Base-by-base conservation (phyloP, 2,113 vertebrate species). In the Centropus unirufus region DNA sequence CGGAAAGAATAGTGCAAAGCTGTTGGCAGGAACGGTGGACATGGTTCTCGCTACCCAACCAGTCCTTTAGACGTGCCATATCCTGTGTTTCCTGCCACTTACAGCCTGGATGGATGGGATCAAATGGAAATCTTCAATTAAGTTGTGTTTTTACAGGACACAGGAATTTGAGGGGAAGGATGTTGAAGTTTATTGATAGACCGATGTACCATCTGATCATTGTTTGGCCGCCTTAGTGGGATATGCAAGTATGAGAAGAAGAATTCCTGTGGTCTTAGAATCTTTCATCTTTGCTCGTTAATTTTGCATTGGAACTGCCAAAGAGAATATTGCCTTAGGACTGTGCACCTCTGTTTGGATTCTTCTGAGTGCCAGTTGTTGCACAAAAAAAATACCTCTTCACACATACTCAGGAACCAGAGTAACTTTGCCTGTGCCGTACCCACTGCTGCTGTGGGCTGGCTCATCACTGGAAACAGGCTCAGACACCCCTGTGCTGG, bases 381-480 rank as follows among this genome's bases (percentile, higher is more conserved):
- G 44, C 79, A 68, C 9, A 13, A 63, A 83, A n/a, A 32, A 58
- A 77, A 91, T 82, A 92, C 94, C 91, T 93, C 96, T 87, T 85
- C 34, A n/a, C 40, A 46, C 61, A 22, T 58, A 67, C 81, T 94
- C 90, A 92, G 86, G 90, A 92, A 68, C 6, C 24, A 54, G 81
- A 67, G 78, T 27, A 55, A 72, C 34, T 14, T 3, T 3, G 32
- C 51, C 57, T 59, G 76, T 0, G 6, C 69, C 46, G 55, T 40
- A 22, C 29, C 39, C 74, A 1, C 0, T 5, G 59, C 5, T 69
- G 42, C 55, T 78, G 17, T 9, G 27, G 54, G 32, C 16, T 16
- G 36, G 39, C 36, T 62, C n/a, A 26, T 47, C 58, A 2, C 83
- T 55, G 52, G 7, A 27, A 51, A n/a, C 52, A 26, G 46, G 3